Evolutionary conservation across 2,888 invertebrate species (phyloP).

Genomic region (Drosophila testacea): DNA sequence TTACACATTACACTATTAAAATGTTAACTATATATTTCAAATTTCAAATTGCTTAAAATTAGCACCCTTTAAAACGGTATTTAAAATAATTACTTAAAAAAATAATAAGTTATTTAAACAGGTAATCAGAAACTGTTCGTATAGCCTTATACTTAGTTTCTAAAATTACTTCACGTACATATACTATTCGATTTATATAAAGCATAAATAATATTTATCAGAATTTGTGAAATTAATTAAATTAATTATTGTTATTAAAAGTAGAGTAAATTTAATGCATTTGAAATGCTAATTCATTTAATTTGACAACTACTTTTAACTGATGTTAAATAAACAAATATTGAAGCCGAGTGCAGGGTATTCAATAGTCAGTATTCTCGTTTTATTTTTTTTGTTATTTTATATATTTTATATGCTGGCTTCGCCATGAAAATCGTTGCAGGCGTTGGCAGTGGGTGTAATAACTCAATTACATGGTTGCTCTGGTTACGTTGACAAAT

Average conservation of each 20-base stretch:
- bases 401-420: conserved; percentile 29
- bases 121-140: too few species aligned
- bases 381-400: neutral
- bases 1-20: neutral
- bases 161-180: too few species aligned
- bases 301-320: neutral
- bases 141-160: too few species aligned
- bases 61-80: neutral
- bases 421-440: conserved; percentile 16
- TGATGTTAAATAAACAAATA: too few species aligned
- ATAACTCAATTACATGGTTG: conserved; percentile 73
- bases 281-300: neutral
- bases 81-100: neutral
- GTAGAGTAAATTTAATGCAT: neutral
- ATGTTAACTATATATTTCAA: neutral
- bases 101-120: neutral
- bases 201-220: neutral
- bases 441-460: conserved; percentile 48
- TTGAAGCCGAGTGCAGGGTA: neutral
- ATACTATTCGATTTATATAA: neutral
- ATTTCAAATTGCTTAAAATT: too few species aligned
- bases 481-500: conserved; percentile 62
- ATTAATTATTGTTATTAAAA: too few species aligned
- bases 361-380: neutral
- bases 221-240: neutral